Evolutionary conservation across 2,888 invertebrate genomes (phyloP).

Genomic region (Dynastes tityus): DNA sequence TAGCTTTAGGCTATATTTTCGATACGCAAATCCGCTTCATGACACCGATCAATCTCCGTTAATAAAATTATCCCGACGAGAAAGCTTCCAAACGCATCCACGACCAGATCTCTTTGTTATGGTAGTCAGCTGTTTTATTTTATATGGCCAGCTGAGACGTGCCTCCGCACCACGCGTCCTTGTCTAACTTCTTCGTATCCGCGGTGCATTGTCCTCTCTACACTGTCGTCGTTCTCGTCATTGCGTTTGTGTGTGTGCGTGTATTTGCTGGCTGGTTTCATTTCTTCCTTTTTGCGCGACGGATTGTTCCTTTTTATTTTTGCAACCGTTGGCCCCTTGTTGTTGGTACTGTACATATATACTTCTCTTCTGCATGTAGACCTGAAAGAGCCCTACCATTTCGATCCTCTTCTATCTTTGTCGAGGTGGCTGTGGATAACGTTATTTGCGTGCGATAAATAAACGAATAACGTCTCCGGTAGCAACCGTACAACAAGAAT

Average conservation of each 20-base stretch:
- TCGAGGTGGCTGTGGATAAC: not conserved
- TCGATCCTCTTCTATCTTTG: not conserved
- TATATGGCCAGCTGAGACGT: conserved; percentile 58
- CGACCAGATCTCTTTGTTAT: conserved; percentile 65
- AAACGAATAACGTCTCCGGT: no score
- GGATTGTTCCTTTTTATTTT: not conserved
- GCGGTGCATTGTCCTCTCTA: conserved; percentile 40
- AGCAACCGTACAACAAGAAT: no score
- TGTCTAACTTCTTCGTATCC: conserved; percentile 53
- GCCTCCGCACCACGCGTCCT: conserved; percentile 53
- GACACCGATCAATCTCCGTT: not conserved
- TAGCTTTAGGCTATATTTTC: not conserved
- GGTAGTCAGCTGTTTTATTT: conserved; percentile 70
- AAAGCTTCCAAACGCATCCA: no score
- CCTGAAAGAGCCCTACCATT: no score
- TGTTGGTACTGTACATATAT: no score
- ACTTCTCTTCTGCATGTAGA: no score
- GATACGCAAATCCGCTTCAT: not conserved
- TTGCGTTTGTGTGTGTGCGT: conserved; percentile 18
- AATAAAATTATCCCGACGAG: no score
- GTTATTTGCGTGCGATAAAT: no score
- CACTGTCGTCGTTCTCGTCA: conserved; percentile 42
- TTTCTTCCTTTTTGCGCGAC: conserved; percentile 12
- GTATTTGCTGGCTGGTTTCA: not conserved
- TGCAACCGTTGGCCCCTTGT: no score